These are phyloP conservation scores for Nomada fucata DNA, from an alignment of 2,888 invertebrate genomes.

Conservation along the genomic window DNA sequence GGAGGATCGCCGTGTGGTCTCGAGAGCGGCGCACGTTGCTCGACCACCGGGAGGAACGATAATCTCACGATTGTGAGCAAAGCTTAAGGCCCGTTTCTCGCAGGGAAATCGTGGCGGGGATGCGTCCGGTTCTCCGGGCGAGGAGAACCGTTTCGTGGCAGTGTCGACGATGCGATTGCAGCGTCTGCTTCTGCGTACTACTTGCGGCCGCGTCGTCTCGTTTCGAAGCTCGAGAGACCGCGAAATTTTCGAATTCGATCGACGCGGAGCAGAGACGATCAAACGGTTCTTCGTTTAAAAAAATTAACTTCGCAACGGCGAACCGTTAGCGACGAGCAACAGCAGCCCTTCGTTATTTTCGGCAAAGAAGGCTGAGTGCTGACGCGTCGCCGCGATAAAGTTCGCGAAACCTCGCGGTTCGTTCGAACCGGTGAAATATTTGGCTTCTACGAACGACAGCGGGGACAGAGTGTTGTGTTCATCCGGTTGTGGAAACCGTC, in stretches of 20 bases:
- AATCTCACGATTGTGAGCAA: slow-evolving; percentile 39
- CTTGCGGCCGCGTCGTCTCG: background rate
- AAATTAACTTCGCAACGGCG: too few species aligned
- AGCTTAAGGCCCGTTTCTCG: slow-evolving; percentile 58
- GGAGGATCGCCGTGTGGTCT: background rate
- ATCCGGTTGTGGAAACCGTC: slow-evolving; percentile 16
- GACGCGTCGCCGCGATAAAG: background rate
- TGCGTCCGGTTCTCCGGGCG: slow-evolving; percentile 63
- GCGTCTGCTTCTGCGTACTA: slow-evolving; percentile 51
- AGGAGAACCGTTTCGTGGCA: slow-evolving; percentile 58
- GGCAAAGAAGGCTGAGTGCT: background rate
- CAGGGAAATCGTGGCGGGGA: slow-evolving; percentile 62
- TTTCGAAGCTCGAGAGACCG: slow-evolving; percentile 12
- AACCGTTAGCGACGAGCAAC: too few species aligned
- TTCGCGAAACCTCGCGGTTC: too few species aligned
- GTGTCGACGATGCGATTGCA: slow-evolving; percentile 70
- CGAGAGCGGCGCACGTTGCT: slow-evolving; percentile 1
- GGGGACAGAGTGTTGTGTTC: slow-evolving; percentile 1
- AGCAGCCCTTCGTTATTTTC: background rate
- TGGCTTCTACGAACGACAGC: background rate
- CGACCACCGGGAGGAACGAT: background rate
- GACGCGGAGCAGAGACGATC: background rate
- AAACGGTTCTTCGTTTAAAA: background rate
- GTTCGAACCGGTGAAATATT: too few species aligned
- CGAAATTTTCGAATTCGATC: background rate